Base-by-base conservation (phyloP, 2,888 invertebrate species). In the Mimas tiliae region DNA sequence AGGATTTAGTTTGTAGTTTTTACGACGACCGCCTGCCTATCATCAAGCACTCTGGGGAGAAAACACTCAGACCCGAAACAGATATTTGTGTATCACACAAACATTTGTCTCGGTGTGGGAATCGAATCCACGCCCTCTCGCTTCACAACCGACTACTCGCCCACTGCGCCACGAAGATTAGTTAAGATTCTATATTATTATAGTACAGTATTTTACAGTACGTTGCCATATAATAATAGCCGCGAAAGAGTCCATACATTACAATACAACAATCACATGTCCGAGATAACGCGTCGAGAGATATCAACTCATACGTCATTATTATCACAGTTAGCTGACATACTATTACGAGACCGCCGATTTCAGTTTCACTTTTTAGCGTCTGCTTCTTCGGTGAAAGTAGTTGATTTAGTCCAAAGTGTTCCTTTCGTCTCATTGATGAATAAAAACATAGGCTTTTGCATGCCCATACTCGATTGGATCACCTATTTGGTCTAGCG, bases 331-430 rank as follows among this genome's bases (percentile, higher is more conserved):
- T 85, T 81, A 86, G 77, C 79, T 77, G 79, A 82, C 81, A 84
- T 83, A 82, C 82, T 75, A 69, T 74, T 78, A 58, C 71, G 77
- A 79, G 78, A 78, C 80, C 82, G 80, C 77, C 75, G 83, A 84
- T 87, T 86, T 82, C 89, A 88, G 89, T 93, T 93, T 93, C 92
- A 91, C 93, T 92, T 93, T 90, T 92, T 91, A 92, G 90, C 89
- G 83, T 87, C 81, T 85, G 78, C 76, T 80, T 76, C 71, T 68
- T 69, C 63, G 64, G 93, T 89, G 93, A 93, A 93, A 93, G 93
- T 91, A 76, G 83, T 83, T 75, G 84, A 86, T 86, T 82, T 86
- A 80, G 82, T 85, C 84, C 83, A 82, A 85, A 88, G 89, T 89
- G 84, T 90, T 91, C 87, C 89, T 90, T 89, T 91, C 88, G 77